Base-by-base conservation (phyloP, 2,888 invertebrate species). In the Epiblema foenella region DNA sequence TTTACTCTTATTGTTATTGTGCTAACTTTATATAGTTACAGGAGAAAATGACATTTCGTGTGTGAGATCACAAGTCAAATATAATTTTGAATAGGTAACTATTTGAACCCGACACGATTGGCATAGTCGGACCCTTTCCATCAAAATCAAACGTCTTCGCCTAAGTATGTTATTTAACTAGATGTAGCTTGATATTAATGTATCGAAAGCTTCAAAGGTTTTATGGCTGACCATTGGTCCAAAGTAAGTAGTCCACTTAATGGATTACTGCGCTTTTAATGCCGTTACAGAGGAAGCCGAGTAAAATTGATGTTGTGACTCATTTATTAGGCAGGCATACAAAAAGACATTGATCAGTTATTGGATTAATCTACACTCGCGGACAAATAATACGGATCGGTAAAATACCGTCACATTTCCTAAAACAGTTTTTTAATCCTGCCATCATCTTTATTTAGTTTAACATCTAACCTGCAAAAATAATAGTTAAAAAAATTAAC, bases 201-300 rank as follows among this genome's bases (percentile, higher is more conserved):
- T 39, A 64, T 64, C 51, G 51, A 60, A 60, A 24, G 59, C 59
- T 57, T 56, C 37, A 37, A 69, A 49, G 63, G 63, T 69, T 64
- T 64, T 57, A 64, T 12, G 69, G 42, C 51, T 10, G 63, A 39
- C 69, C 69, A 52, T 24, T 46, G 54, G 46, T 9, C 54, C 17
- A 60, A 70, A 66, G 65, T 66, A 54, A 70, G 60, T 66, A 60
- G 54, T 66, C 20, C 66, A 66, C 65, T 69, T 64, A 64, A 69
- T 69, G 57, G 64, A 69, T 64, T 69, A 69, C 63, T 51, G 37
- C 17, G 57, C 63, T 64, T 69, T 64, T 57, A 69, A 52, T 52
- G 18, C 52, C 18, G 52, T 58, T 33, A 58, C 65, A 18, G 59
- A 59, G 29, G 42, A 17, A 18, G 1, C 17, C 54, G 20, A 46